These are phyloP conservation scores for Aphelinus atriplicis DNA, from an alignment of 1,140 invertebrate species.

Conservation along the genomic window DNA sequence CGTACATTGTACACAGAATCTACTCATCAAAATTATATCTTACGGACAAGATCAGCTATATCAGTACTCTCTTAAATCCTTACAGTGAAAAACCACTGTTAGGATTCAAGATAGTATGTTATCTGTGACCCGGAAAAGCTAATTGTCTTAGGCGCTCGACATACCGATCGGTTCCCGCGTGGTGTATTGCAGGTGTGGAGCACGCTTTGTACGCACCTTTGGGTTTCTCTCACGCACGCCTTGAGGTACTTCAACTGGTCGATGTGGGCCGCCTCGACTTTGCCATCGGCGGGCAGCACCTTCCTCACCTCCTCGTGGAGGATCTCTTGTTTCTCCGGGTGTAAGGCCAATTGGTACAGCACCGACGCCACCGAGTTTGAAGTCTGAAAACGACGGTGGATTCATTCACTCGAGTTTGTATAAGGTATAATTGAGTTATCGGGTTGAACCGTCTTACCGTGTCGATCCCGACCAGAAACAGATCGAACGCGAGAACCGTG, in stretches of 20 bases:
- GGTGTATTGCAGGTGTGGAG: too few relatives aligned
- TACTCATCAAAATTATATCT: too few relatives aligned
- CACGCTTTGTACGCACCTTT: conserved; percentile 70
- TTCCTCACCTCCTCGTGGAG: conserved; percentile 76
- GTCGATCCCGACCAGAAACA: conserved; percentile 88
- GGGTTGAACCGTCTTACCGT: conserved; percentile 70
- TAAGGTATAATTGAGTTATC: neutral
- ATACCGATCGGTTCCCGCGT: too few relatives aligned
- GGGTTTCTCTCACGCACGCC: conserved; percentile 89
- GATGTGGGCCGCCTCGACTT: conserved; percentile 73
- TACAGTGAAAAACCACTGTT: too few relatives aligned
- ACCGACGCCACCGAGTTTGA: conserved; percentile 81
- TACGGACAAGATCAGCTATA: too few relatives aligned
- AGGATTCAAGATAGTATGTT: too few relatives aligned
- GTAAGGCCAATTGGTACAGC: conserved; percentile 81
- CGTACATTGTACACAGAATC: too few relatives aligned
- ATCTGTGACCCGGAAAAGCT: too few relatives aligned
- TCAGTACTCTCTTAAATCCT: too few relatives aligned
- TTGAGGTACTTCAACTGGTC: conserved; percentile 82
- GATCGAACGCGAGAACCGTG: conserved; percentile 80
- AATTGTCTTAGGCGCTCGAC: too few relatives aligned
- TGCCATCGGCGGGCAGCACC: conserved; percentile 69
- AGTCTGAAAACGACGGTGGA: conserved; percentile 68
- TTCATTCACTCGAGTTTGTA: too few relatives aligned
- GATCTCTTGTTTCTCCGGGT: conserved; percentile 78